Conservation (phyloP, 2,888 invertebrate genomes). For the Brachyptera risi region DNA sequence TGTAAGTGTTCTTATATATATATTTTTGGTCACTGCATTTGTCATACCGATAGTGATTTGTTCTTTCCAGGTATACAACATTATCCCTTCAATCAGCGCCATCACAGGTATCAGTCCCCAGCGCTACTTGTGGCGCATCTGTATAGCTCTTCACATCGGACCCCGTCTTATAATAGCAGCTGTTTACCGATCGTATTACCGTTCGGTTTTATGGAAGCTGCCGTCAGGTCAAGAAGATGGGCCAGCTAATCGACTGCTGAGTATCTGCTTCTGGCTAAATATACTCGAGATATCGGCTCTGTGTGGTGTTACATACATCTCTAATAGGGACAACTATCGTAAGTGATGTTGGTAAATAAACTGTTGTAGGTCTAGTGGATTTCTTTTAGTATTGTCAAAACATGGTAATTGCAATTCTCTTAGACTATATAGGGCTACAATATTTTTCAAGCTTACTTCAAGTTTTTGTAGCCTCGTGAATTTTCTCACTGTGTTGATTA, state of each 20-base stretch:
- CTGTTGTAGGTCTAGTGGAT: no score
- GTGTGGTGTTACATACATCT: slow-evolving; percentile 90
- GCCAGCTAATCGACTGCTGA: slow-evolving; percentile 52
- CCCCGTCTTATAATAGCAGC: slow-evolving; percentile 86
- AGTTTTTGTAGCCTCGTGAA: no score
- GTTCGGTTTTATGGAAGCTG: slow-evolving; percentile 54
- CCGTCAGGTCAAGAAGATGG: slow-evolving; percentile 40
- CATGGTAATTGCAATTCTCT: no score
- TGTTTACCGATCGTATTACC: slow-evolving; percentile 79
- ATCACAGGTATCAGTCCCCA: slow-evolving; percentile 92
- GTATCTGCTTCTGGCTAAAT: slow-evolving; percentile 76
- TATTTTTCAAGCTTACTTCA: no score
- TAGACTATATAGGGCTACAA: no score
- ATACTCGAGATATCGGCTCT: slow-evolving; percentile 78
- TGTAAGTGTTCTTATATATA: no score
- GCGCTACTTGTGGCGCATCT: slow-evolving; percentile 87
- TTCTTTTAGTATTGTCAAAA: no score
- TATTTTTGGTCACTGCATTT: no score
- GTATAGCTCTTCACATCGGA: slow-evolving; percentile 86
- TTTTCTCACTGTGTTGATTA: no score
- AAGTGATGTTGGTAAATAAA: no score
- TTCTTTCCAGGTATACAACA: slow-evolving; percentile 83
- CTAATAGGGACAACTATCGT: slow-evolving; percentile 94
- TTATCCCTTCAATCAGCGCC: slow-evolving; percentile 93
- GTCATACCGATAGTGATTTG: no score